Evolutionary conservation across 2,113 vertebrate species (phyloP), one percentile per base, ranked within the genome.

Genomic region (Osmerus mordax): DNA sequence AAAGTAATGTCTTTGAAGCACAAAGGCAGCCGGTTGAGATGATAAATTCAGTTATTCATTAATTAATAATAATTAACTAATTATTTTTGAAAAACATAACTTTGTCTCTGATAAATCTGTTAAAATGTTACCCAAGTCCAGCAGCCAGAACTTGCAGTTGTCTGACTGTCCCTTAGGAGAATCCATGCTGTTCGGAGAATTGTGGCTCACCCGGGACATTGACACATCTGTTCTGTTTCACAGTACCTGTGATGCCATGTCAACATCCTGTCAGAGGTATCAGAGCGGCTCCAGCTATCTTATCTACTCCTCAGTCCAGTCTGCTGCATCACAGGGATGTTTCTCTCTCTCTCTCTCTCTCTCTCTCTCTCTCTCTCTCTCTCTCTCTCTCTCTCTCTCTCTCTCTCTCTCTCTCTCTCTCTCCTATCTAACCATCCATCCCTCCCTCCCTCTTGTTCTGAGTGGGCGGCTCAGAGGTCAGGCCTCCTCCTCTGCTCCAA

Each of bases 81-180:
- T 41, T 9, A 41, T 23, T 23, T 23, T 23, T 23, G 23, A 23
- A 23, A 41, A 41, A 41, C 8, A 6, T 41, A 41, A 41, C 5
- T 8, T 41, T 41, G 36, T 41, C 36, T 41, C 6, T 41, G 36
- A 41, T 8, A 9, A 41, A 41, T 41, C 7, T 41, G 36, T 41
- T 6, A 9, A 41, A 41, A 41, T 4, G 91, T 74, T 96, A 98
- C 96, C 96, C 91, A 98, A 90, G 92, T 98, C 96, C 87, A 98
- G 94, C 78, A 98, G 94, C 96, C 96, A 98, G 91, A 96, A 95
- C 87, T 95, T 98, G 88, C 96, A 98, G 91, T 89, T 93, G 73
- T 94, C 91, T 0, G 94, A 85, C 77, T 92, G 90, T 78, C 91
- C 89, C 74, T 89, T 87, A 56, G 87, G 93, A 62, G 92, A 78